phyloP scores from a whole-genome alignment of 2,888 invertebrate species.

The Pyrgus malvae region DNA sequence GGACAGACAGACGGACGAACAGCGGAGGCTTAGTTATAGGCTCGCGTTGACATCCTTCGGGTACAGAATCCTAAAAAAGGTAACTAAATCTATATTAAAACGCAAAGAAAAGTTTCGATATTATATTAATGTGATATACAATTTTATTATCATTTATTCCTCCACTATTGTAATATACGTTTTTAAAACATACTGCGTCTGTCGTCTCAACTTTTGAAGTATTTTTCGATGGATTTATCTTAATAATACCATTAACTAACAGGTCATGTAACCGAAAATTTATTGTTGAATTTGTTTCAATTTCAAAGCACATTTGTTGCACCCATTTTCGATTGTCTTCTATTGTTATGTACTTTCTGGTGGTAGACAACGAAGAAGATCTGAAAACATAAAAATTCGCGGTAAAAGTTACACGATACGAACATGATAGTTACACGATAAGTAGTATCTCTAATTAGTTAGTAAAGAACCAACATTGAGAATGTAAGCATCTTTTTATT shows the following conservation, averaged over 20 bases:
- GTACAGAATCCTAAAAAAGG: too few species aligned
- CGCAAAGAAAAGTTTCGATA: slow-evolving; percentile 31
- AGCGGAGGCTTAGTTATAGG: too few species aligned
- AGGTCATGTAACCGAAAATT: slow-evolving; percentile 28
- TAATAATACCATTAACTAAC: slow-evolving; percentile 28
- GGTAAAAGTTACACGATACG: too few species aligned
- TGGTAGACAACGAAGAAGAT: neutral
- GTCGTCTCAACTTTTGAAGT: slow-evolving; percentile 7
- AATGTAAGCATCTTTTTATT: too few species aligned
- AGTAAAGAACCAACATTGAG: too few species aligned
- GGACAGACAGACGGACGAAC: too few species aligned
- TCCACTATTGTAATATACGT: slow-evolving; percentile 14
- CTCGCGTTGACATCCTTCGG: too few species aligned
- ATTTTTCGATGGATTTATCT: neutral
- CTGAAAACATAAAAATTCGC: neutral
- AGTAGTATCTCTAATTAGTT: too few species aligned
- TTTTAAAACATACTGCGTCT: slow-evolving; percentile 28
- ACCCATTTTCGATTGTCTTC: neutral
- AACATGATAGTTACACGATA: too few species aligned
- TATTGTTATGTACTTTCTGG: neutral
- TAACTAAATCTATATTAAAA: neutral
- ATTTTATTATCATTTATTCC: slow-evolving; percentile 31
- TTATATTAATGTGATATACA: slow-evolving; percentile 30
- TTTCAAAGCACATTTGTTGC: neutral
- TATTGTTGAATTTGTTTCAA: neutral